Evolutionary conservation across 2,113 vertebrate genomes (phyloP).

Genomic region (Phaetusa simplex): DNA sequence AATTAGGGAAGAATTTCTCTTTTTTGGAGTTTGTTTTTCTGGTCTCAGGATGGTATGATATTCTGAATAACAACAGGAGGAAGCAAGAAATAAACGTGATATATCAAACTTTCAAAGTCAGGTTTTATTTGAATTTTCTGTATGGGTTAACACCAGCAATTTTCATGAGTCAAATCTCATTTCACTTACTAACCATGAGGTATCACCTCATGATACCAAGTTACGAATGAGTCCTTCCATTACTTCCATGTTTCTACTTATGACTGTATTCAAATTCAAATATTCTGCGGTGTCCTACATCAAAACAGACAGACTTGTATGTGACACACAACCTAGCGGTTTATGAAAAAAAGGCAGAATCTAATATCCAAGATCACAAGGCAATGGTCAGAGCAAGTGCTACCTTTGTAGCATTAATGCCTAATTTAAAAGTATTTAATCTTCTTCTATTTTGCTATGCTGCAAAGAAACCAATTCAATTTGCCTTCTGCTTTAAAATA

Average conservation of each 20-base stretch:
- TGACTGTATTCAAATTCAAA: not conserved
- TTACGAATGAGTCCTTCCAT: not conserved
- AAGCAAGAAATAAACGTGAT: not conserved
- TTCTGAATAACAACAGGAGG: not conserved
- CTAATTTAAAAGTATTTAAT: not conserved
- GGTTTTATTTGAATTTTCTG: not conserved
- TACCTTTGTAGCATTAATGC: not conserved
- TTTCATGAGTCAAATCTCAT: not conserved
- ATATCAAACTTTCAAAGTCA: not conserved
- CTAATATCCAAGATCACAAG: not conserved
- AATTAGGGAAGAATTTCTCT: not conserved
- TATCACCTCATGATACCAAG: not conserved
- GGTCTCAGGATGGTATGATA: not conserved
- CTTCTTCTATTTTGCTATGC: not conserved
- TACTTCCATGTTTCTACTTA: not conserved
- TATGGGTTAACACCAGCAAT: not conserved
- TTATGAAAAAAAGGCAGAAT: not conserved
- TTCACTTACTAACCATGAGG: not conserved
- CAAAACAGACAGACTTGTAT: not conserved
- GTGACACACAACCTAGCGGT: not conserved
- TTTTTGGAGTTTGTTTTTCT: not conserved
- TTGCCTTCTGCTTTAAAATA: not conserved
- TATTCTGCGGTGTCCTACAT: not conserved
- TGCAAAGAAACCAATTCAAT: not conserved
- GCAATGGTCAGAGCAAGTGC: not conserved